Conservation (phyloP, 1,140 invertebrate species). For the Bathynomus jamesi region DNA sequence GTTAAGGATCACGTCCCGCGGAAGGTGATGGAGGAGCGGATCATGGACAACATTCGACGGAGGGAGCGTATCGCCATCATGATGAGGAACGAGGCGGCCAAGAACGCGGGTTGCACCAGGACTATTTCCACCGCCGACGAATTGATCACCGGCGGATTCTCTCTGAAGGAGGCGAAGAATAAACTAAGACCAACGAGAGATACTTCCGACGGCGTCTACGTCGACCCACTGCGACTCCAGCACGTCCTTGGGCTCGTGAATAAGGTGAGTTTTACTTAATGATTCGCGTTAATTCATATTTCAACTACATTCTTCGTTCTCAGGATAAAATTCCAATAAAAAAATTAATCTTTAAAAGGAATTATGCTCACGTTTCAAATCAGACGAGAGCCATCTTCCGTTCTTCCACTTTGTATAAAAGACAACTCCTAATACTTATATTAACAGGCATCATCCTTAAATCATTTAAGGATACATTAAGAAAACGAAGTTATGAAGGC, state of each 20-base stretch:
- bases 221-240: slow-evolving; percentile 5
- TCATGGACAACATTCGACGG: slow-evolving; percentile 30
- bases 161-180: not conserved
- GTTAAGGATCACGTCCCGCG: slow-evolving; percentile 29
- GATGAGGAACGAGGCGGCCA: slow-evolving; percentile 19
- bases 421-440: too few relatives aligned
- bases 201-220: not conserved
- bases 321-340: too few relatives aligned
- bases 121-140: not conserved
- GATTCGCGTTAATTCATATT: too few relatives aligned
- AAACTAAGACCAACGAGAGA: not conserved
- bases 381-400: too few relatives aligned
- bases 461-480: too few relatives aligned
- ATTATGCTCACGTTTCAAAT: too few relatives aligned
- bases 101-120: not conserved
- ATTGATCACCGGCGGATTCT: not conserved
- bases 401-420: too few relatives aligned
- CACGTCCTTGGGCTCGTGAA: slow-evolving; percentile 14
- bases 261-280: slow-evolving; percentile 3
- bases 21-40: slow-evolving; percentile 27
- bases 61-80: slow-evolving; percentile 30
- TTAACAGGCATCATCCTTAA: too few relatives aligned
- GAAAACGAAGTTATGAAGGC: too few relatives aligned
- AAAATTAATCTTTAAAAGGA: too few relatives aligned
- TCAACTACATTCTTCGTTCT: too few relatives aligned